A percentile compares a stretch with the other conserved stretches of the same genome.
phyloP scores from a whole-genome alignment of 2,113 vertebrate species.

The Setophaga kirtlandii region DNA sequence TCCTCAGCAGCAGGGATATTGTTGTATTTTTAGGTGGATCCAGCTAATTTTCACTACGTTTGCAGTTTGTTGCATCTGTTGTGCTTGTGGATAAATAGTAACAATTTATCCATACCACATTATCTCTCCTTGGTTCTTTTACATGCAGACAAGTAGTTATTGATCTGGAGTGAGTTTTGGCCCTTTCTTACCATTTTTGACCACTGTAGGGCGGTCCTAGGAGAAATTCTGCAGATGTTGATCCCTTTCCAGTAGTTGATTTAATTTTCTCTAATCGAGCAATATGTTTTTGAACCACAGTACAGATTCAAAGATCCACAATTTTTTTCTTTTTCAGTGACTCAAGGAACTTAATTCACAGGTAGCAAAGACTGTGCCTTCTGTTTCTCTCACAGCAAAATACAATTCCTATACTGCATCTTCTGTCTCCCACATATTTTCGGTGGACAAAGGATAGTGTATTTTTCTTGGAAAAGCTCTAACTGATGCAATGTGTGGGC shows the following conservation, averaged over 20 bases:
- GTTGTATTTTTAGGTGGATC: background rate
- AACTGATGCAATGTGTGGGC: rapidly evolving
- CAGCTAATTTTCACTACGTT: background rate
- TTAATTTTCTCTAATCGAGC: background rate
- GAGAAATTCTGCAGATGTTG: background rate
- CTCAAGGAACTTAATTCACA: background rate
- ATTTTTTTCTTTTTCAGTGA: background rate
- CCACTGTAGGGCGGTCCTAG: background rate
- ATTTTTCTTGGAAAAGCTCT: background rate
- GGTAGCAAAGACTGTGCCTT: background rate
- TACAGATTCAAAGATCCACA: background rate
- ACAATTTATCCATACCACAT: background rate
- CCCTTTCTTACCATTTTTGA: background rate
- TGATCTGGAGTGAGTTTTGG: background rate
- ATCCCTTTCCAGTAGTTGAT: background rate
- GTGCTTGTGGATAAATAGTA: background rate
- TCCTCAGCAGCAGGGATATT: background rate
- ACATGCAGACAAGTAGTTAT: rapidly evolving
- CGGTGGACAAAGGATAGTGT: background rate
- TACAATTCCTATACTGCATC: background rate
- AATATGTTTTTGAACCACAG: background rate
- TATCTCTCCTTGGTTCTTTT: background rate
- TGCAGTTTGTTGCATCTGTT: background rate
- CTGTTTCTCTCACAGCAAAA: background rate
- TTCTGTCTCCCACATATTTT: background rate